Conservation (phyloP, 2,888 invertebrate species). For the Leucophenga maculata region DNA sequence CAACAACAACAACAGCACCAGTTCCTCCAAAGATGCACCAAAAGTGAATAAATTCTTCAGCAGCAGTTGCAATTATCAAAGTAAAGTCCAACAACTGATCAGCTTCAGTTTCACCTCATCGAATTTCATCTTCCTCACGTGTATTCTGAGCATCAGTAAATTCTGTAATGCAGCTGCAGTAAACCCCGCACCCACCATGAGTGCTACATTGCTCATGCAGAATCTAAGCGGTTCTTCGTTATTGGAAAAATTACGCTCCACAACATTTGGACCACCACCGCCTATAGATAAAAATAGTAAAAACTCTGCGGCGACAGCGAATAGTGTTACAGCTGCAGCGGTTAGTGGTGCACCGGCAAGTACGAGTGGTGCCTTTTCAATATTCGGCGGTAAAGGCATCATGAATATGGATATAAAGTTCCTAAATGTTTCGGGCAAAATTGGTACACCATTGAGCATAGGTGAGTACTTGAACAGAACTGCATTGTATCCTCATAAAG, state of each 20-base stretch:
- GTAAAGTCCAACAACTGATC: constrained; percentile 69
- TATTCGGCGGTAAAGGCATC: too few relatives aligned
- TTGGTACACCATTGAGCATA: constrained; percentile 66
- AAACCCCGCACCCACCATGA: constrained; percentile 56
- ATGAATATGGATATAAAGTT: constrained; percentile 58
- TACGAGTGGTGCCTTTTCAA: constrained; percentile 18
- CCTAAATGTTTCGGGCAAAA: constrained; percentile 69
- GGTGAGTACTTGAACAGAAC: constrained; percentile 56
- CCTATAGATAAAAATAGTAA: constrained; percentile 52
- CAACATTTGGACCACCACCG: constrained; percentile 56
- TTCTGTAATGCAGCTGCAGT: constrained; percentile 67
- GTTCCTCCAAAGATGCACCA: constrained; percentile 46
- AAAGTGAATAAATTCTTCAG: constrained; percentile 67
- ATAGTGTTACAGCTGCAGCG: constrained; percentile 48
- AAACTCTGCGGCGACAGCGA: constrained; percentile 54
- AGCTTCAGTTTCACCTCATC: constrained; percentile 70
- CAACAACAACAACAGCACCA: constrained; percentile 28
- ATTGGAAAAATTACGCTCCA: constrained; percentile 63
- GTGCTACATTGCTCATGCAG: constrained; percentile 56
- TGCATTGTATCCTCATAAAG: background rate
- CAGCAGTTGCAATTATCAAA: constrained; percentile 67
- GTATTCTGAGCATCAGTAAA: constrained; percentile 68
- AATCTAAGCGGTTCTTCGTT: constrained; percentile 62
- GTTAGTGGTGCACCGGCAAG: constrained; percentile 21
- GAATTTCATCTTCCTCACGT: constrained; percentile 68